Percentiles rank a stretch among this genome's conserved stretches.
Evolutionary conservation across 1,140 invertebrate species (phyloP).

Genomic region (Drosophila azteca): DNA sequence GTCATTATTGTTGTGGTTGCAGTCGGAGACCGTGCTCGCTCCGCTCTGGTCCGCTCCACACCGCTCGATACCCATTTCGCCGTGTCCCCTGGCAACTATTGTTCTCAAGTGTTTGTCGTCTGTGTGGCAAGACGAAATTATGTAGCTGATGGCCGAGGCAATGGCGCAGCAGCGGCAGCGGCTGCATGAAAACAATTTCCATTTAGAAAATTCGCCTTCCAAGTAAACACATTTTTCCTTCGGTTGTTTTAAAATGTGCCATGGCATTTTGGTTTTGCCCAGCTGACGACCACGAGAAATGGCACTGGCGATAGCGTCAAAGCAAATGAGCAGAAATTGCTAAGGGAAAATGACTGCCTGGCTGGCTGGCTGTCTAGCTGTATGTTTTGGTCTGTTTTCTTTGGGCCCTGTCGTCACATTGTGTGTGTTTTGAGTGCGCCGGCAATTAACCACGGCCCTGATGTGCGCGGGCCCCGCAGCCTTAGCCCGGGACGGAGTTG

Average conservation of each 20-base stretch:
- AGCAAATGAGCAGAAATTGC: conserved; percentile 53
- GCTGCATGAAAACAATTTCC: conserved; percentile 69
- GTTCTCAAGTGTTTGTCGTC: conserved; percentile 77
- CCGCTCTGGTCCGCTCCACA: not conserved
- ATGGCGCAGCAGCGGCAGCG: conserved; percentile 20
- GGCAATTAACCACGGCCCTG: conserved; percentile 58
- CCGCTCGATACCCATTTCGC: not conserved
- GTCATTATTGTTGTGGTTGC: conserved; percentile 80
- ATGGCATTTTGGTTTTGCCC: conserved; percentile 31
- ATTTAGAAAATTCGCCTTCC: conserved; percentile 62
- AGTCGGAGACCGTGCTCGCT: conserved; percentile 31
- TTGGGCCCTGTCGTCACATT: conserved; percentile 22
- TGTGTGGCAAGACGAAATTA: conserved; percentile 62
- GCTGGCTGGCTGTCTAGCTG: not conserved
- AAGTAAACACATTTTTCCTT: conserved; percentile 62
- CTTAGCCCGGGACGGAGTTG: not conserved
- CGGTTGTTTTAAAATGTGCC: conserved; percentile 40
- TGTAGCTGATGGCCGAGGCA: conserved; percentile 64
- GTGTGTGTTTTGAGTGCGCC: conserved; percentile 34
- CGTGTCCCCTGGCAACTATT: conserved; percentile 58
- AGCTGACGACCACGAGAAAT: conserved; percentile 14
- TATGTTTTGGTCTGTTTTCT: conserved; percentile 29
- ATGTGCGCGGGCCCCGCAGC: conserved; percentile 5
- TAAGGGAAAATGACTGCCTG: not conserved
- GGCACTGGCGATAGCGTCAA: conserved; percentile 55